phyloP scores from a whole-genome alignment of 2,797 vertebrate genomes.

The Lagodon rhomboides region DNA sequence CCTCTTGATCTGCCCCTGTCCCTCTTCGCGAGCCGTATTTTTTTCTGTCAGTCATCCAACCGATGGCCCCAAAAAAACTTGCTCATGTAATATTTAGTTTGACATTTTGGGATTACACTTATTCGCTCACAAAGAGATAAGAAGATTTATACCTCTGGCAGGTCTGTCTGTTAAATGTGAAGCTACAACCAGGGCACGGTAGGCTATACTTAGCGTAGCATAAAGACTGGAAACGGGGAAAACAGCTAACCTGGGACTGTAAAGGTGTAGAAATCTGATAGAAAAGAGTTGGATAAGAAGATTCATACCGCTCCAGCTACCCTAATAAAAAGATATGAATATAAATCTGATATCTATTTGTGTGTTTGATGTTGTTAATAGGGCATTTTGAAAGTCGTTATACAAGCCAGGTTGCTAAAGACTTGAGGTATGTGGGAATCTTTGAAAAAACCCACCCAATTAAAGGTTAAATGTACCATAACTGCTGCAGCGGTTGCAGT shows the following conservation, averaged over 20 bases:
- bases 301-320: too few relatives aligned
- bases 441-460: background rate
- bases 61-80: background rate
- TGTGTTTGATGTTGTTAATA: too few relatives aligned
- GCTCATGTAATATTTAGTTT: background rate
- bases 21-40: slow-evolving; percentile 7
- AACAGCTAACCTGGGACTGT: background rate
- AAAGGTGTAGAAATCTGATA: background rate
- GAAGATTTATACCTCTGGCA: too few relatives aligned
- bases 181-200: background rate
- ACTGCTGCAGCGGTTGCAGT: background rate
- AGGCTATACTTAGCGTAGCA: background rate
- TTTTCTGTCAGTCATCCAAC: background rate
- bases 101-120: background rate
- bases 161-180: background rate
- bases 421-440: background rate
- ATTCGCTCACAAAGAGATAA: background rate
- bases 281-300: too few relatives aligned
- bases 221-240: background rate
- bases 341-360: too few relatives aligned
- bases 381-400: too few relatives aligned
- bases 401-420: too few relatives aligned
- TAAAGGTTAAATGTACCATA: background rate
- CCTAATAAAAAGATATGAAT: too few relatives aligned
- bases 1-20: slow-evolving; percentile 19